A percentile compares a stretch with the other conserved stretches of the same genome.
phyloP scores from a whole-genome alignment of 2,888 invertebrate species.

The Melinaea marsaeus region DNA sequence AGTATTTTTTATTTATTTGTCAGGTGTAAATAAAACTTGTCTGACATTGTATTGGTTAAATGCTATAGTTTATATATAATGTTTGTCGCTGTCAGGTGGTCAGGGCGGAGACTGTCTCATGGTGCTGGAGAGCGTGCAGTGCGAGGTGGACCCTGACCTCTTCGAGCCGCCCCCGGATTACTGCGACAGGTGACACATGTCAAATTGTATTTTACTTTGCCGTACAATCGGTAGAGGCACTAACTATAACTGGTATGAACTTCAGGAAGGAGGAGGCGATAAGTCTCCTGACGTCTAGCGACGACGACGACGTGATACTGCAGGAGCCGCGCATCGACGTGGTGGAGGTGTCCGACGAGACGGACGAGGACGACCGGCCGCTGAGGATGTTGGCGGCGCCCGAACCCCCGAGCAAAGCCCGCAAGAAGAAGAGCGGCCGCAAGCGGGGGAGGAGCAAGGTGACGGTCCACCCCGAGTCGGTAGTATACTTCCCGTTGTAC shows the following conservation, averaged over 20 bases:
- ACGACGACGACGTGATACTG: slow-evolving; percentile 66
- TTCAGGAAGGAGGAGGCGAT: slow-evolving; percentile 54
- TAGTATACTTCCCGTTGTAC: no score
- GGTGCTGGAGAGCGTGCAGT: slow-evolving; percentile 63
- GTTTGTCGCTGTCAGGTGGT: neutral
- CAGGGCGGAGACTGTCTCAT: slow-evolving; percentile 55
- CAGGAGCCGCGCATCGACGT: slow-evolving; percentile 65
- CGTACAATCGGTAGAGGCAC: no score
- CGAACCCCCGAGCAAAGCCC: neutral
- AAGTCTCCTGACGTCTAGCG: slow-evolving; percentile 63
- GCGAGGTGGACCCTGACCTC: slow-evolving; percentile 58
- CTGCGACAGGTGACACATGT: neutral
- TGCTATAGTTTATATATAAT: neutral
- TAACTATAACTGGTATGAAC: no score
- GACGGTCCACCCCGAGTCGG: no score
- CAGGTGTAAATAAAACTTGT: no score
- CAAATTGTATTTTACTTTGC: no score
- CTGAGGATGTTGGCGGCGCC: slow-evolving; percentile 45
- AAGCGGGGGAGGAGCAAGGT: no score
- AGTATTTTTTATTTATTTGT: no score
- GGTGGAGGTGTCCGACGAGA: slow-evolving; percentile 61
- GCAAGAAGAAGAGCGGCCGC: neutral
- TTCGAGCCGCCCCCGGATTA: slow-evolving; percentile 1
- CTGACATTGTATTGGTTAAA: neutral
- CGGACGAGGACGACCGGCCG: slow-evolving; percentile 64